Percentiles rank a stretch among this genome's conserved stretches.
Conservation (phyloP, 2,888 invertebrate genomes). For the Empis stercorea region DNA sequence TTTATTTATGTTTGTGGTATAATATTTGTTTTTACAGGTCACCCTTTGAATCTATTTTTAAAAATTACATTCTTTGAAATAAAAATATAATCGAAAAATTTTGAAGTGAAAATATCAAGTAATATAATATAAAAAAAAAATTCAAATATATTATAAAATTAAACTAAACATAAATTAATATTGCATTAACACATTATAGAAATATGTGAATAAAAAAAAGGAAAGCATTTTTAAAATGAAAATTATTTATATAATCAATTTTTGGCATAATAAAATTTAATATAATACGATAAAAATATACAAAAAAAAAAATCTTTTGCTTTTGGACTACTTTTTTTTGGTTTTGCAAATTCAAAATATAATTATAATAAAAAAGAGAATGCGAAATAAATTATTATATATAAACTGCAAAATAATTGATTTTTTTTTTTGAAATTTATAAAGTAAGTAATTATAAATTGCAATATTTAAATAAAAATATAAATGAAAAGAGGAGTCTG, state of each 20-base stretch:
- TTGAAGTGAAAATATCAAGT: background rate
- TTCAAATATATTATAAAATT: background rate
- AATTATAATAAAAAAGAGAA: background rate
- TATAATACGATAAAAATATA: background rate
- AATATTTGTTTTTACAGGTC: constrained; percentile 29
- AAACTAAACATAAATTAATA: background rate
- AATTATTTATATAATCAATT: background rate
- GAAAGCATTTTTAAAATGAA: background rate
- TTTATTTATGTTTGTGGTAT: constrained; percentile 6
- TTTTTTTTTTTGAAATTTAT: too few relatives aligned
- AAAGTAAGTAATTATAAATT: too few relatives aligned
- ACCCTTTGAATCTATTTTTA: constrained; percentile 27
- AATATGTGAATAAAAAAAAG: background rate
- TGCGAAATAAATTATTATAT: background rate
- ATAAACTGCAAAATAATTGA: background rate
- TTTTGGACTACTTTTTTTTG: background rate
- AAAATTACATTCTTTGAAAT: constrained; percentile 25
- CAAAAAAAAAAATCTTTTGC: too few relatives aligned
- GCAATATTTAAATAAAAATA: too few relatives aligned
- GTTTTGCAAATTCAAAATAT: too few relatives aligned
- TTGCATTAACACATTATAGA: background rate
- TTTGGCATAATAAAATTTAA: background rate
- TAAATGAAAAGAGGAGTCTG: too few relatives aligned
- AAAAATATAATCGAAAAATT: background rate
- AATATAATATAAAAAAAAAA: background rate